Conservation (phyloP, 2,113 vertebrate genomes). For the Mustela nigripes region DNA sequence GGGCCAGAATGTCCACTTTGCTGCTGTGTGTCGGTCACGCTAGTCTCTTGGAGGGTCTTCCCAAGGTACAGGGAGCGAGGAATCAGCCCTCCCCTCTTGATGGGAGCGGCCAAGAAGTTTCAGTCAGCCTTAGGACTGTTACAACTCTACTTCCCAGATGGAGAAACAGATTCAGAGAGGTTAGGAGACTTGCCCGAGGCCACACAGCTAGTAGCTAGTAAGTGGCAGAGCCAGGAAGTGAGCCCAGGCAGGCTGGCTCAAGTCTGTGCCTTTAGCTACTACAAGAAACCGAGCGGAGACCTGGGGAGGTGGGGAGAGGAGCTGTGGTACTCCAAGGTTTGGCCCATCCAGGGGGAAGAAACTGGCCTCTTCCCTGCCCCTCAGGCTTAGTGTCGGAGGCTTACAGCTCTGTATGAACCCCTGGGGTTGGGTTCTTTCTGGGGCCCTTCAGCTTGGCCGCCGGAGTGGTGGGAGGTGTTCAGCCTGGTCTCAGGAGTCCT, state of each 20-base stretch:
- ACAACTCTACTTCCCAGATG: background rate
- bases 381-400: background rate
- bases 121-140: too few relatives aligned
- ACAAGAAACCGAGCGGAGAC: background rate
- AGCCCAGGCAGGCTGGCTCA: background rate
- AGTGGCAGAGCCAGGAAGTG: background rate
- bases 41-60: background rate
- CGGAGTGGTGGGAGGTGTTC: background rate
- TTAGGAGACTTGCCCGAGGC: background rate
- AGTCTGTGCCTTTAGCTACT: background rate
- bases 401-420: background rate
- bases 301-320: too few relatives aligned
- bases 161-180: background rate
- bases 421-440: background rate
- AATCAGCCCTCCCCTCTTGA: background rate
- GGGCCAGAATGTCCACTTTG: background rate
- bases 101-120: background rate
- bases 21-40: background rate
- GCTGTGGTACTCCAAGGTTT: background rate
- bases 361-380: background rate
- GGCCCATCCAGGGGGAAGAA: background rate
- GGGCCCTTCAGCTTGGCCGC: background rate
- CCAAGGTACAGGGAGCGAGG: background rate
- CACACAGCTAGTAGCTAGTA: background rate
- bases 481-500: background rate